phyloP scores from a whole-genome alignment of 2,113 vertebrate species.

The Amblyopsis rosae region DNA sequence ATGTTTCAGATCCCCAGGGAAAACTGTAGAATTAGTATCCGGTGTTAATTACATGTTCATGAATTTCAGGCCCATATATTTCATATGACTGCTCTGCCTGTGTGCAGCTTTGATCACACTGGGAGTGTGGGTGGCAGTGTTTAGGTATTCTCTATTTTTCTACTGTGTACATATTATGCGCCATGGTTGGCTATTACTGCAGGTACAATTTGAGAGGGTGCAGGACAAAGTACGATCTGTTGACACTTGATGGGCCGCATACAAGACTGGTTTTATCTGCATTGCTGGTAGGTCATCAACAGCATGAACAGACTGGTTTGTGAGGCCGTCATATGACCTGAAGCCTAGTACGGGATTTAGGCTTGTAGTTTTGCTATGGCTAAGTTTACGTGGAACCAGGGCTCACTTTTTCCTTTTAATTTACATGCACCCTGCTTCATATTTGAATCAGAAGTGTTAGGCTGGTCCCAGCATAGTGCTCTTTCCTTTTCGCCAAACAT shows the following conservation, averaged over 20 bases:
- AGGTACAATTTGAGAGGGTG: not conserved
- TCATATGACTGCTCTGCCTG: slow-evolving; percentile 11
- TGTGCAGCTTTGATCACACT: slow-evolving; percentile 13
- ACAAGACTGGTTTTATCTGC: slow-evolving; percentile 5
- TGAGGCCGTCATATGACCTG: slow-evolving; percentile 15
- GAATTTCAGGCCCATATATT: slow-evolving; percentile 25
- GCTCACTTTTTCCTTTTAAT: slow-evolving; percentile 12
- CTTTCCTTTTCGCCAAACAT: slow-evolving; percentile 51
- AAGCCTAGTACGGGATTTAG: slow-evolving; percentile 53
- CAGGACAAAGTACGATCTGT: not conserved
- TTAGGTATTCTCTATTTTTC: slow-evolving; percentile 33
- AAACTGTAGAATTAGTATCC: slow-evolving; percentile 4
- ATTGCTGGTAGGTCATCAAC: not conserved
- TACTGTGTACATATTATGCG: slow-evolving; percentile 21
- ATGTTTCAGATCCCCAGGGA: not conserved
- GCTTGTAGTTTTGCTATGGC: slow-evolving; percentile 24
- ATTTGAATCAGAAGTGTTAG: slow-evolving; percentile 59
- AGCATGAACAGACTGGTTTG: slow-evolving; percentile 29
- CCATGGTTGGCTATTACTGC: slow-evolving; percentile 29
- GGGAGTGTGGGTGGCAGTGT: slow-evolving; percentile 25
- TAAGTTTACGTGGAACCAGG: slow-evolving; percentile 3
- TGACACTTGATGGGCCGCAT: not conserved
- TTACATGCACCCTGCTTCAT: slow-evolving; percentile 14
- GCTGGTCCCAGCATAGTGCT: slow-evolving; percentile 66
- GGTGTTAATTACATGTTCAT: slow-evolving; percentile 1